Evolutionary conservation across 2,888 invertebrate species (phyloP).

Genomic region (Plusia festucae): DNA sequence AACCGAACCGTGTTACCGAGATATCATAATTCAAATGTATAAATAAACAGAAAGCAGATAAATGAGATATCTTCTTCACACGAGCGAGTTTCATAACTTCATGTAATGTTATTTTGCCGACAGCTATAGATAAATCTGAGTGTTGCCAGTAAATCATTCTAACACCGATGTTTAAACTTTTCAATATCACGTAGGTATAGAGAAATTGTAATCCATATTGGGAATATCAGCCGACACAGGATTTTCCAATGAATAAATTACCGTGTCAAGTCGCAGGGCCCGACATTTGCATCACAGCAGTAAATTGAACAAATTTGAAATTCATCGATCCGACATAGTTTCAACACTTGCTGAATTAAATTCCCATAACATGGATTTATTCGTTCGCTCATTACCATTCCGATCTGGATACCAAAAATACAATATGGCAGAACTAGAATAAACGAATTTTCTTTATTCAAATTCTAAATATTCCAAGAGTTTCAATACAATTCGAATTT

Average conservation of each 20-base stretch:
- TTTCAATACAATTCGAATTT: not conserved
- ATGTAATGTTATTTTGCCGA: not conserved
- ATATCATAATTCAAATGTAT: not conserved
- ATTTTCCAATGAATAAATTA: slow-evolving; percentile 82
- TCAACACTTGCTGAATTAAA: slow-evolving; percentile 61
- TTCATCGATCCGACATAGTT: slow-evolving; percentile 70
- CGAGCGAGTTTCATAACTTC: slow-evolving; percentile 13
- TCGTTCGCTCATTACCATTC: slow-evolving; percentile 44
- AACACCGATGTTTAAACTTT: slow-evolving; percentile 19
- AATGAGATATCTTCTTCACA: not conserved
- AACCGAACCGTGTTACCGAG: not conserved
- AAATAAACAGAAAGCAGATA: not conserved
- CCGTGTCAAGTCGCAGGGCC: slow-evolving; percentile 50
- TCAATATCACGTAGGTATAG: slow-evolving; percentile 23
- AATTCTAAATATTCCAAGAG: not conserved
- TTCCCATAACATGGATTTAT: slow-evolving; percentile 52
- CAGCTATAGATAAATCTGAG: slow-evolving; percentile 1
- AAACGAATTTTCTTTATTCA: slow-evolving; percentile 19
- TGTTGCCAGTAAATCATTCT: slow-evolving; percentile 21
- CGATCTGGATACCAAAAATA: slow-evolving; percentile 50
- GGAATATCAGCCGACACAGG: slow-evolving; percentile 55
- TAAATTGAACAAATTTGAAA: slow-evolving; percentile 80
- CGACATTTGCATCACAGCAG: slow-evolving; percentile 71
- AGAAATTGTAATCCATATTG: slow-evolving; percentile 39
- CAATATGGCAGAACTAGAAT: slow-evolving; percentile 26